Base-by-base conservation (phyloP, 2,888 invertebrate genomes). In the Melanostoma scalare region DNA sequence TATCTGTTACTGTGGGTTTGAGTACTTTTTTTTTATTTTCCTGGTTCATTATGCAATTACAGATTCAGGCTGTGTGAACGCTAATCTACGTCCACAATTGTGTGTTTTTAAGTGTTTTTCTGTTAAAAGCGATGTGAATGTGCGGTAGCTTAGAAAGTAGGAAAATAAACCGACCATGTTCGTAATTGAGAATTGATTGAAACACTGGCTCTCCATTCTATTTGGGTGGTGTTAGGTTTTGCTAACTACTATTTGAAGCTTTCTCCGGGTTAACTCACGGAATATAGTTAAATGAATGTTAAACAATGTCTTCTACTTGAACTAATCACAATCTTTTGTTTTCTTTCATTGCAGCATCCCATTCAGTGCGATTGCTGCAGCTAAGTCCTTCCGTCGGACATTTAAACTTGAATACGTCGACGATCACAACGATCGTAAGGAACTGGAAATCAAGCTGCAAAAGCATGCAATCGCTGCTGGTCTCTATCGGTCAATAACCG, bases 401-500 rank as follows among this genome's bases (percentile, higher is more conserved):
- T 96, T 96, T 90, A 95, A 95, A 89, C 92, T 96, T 90, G 94
- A 94, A 52, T 96, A 95, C 90, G 93, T 96, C 40, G 93, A 93
- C 68, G 95, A 95, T 85, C 94, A 94, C 63, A 93, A 94, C 86
- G 94, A 94, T 87, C 94, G 94, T 3, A 89, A 89, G 85, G 93
- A 94, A 44, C 91, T 96, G 80, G 95, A 96, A 90, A 94, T 96
- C 85, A 96, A 96, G 91, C 93, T 97, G 91, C 95, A 95, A 87
- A 96, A 96, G 53, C 95, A 94, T 74, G 95, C 95, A 53, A 95
- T 96, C 56, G 97, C 97, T 1, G 95, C 95, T 55, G 96, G 96
- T 44, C 91, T 96, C 35, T 96, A 96, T 91, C 93, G 97, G 60
- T 96, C 96, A 33, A 95, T 97, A 86, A 97, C 97, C 0, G 97